These are phyloP conservation scores for Brachionus rubens DNA, from an alignment of 1,140 invertebrate species.

Conservation along the genomic window DNA sequence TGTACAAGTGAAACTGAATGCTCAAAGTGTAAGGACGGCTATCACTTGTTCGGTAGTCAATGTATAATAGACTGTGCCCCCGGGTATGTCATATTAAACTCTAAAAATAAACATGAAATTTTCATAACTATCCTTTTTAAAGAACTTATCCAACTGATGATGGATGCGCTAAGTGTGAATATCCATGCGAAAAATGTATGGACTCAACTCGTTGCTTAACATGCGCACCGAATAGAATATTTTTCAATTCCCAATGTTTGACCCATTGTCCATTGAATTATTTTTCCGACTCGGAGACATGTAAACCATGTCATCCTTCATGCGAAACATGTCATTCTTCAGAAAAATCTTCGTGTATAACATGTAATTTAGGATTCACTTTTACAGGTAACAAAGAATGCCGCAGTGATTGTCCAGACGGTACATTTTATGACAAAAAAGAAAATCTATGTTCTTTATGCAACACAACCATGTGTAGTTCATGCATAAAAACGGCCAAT, in stretches of 20 bases:
- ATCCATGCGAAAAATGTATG: constrained; percentile 26
- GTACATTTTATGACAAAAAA: constrained; percentile 72
- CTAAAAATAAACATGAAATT: too few species aligned
- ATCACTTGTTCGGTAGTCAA: constrained; percentile 2
- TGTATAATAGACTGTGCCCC: neutral
- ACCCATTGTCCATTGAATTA: constrained; percentile 47
- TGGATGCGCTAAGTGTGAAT: neutral
- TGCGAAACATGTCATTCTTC: constrained; percentile 78
- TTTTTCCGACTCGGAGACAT: constrained; percentile 54
- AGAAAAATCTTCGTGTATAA: constrained; percentile 73
- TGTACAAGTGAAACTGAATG: constrained; percentile 18
- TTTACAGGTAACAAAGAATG: constrained; percentile 63
- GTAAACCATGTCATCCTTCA: constrained; percentile 71
- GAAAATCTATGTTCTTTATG: constrained; percentile 58
- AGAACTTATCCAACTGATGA: neutral
- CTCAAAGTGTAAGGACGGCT: neutral
- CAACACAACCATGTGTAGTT: neutral
- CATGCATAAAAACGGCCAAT: neutral
- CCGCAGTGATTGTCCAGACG: constrained; percentile 66
- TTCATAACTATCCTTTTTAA: too few species aligned
- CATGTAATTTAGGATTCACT: constrained; percentile 69
- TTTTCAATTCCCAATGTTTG: constrained; percentile 47
- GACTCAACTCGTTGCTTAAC: neutral
- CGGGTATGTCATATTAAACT: too few species aligned
- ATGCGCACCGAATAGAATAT: neutral